Evolutionary conservation across 2,888 invertebrate species (phyloP).

Genomic region (Lacanobia wlatinum): DNA sequence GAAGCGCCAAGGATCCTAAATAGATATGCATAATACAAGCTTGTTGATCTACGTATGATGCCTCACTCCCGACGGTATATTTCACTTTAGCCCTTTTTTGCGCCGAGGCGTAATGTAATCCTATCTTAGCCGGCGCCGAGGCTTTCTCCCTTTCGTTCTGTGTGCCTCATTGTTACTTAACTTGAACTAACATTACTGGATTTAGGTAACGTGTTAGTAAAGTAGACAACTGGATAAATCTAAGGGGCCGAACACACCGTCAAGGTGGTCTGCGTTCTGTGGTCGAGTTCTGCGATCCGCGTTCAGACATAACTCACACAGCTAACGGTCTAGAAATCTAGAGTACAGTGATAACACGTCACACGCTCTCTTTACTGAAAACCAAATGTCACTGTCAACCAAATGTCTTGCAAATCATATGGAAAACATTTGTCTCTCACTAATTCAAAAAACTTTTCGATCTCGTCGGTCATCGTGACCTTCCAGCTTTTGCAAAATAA

Average conservation of each 20-base stretch:
- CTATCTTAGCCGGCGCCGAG: conserved; percentile 21
- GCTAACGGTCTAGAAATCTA: too few relatives aligned
- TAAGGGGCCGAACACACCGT: not conserved
- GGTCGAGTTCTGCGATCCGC: too few relatives aligned
- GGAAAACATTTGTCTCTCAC: too few relatives aligned
- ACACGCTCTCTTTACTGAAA: too few relatives aligned
- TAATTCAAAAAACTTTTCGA: too few relatives aligned
- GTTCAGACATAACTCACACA: too few relatives aligned
- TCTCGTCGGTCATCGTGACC: too few relatives aligned
- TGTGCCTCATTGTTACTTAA: conserved; percentile 35
- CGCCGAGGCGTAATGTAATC: conserved; percentile 38
- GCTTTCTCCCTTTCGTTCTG: conserved; percentile 12
- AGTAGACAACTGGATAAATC: conserved; percentile 5
- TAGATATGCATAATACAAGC: conserved; percentile 55
- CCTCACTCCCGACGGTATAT: conserved; percentile 32
- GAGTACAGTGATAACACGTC: too few relatives aligned
- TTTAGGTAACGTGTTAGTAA: not conserved
- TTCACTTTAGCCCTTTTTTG: conserved; percentile 48
- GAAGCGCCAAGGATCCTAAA: conserved; percentile 60
- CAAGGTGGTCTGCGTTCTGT: too few relatives aligned
- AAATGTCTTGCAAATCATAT: too few relatives aligned
- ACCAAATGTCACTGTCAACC: too few relatives aligned
- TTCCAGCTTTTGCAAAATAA: too few relatives aligned
- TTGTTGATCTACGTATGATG: conserved; percentile 45
- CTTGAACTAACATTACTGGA: conserved; percentile 12